phyloP scores from a whole-genome alignment of 2,797 vertebrate genomes.

The Hybognathus amarus region DNA sequence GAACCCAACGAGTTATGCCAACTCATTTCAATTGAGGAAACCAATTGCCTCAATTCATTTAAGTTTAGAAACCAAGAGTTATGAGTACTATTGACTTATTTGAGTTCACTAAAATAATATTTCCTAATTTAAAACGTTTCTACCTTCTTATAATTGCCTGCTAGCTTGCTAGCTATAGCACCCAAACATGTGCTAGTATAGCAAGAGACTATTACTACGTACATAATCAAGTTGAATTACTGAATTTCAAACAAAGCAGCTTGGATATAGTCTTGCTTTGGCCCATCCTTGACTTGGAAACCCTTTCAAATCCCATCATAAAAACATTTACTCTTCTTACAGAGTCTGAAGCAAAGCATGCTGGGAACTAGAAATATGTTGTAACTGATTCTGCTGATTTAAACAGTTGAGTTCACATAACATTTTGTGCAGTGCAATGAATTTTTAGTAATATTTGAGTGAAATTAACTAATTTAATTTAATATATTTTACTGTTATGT shows the following conservation, averaged over 20 bases:
- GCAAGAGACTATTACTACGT: neutral
- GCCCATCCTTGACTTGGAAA: neutral
- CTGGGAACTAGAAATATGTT: neutral
- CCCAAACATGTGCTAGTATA: too few species aligned
- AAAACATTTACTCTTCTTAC: neutral
- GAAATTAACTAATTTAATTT: neutral
- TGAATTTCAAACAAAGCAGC: neutral
- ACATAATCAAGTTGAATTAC: neutral
- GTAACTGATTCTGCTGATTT: neutral
- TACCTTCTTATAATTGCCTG: too few species aligned
- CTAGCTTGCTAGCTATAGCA: too few species aligned
- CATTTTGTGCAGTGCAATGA: neutral
- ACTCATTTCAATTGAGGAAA: neutral
- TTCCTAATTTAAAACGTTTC: neutral
- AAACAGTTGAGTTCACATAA: neutral
- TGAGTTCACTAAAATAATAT: neutral
- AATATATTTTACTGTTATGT: neutral
- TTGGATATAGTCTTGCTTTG: neutral
- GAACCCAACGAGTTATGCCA: neutral
- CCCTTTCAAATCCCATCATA: neutral
- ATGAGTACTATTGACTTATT: neutral
- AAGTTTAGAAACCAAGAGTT: neutral
- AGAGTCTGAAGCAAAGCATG: neutral
- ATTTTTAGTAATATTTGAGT: neutral
- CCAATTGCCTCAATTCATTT: neutral